These are phyloP conservation scores for Papilio aristodemus DNA, from an alignment of 1,140 invertebrate species.

Conservation along the genomic window DNA sequence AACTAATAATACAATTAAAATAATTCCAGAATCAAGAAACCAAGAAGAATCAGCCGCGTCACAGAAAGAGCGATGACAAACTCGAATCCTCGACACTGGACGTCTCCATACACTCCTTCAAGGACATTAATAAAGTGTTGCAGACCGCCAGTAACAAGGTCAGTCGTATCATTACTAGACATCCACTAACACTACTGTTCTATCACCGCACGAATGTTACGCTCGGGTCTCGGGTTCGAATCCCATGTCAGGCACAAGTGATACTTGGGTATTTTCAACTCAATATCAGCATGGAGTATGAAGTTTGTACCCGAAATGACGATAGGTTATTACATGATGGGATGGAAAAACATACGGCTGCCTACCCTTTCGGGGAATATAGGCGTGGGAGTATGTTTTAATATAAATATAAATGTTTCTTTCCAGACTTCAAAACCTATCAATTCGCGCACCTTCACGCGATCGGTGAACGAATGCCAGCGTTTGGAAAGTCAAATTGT, in stretches of 20 bases:
- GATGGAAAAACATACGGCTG: no score
- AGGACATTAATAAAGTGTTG: conserved; percentile 64
- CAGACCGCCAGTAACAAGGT: conserved; percentile 54
- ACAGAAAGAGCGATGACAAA: conserved; percentile 41
- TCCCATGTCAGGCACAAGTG: no score
- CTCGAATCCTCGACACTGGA: conserved; percentile 63
- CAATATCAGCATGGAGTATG: no score
- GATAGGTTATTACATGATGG: no score
- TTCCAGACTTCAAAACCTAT: conserved; percentile 47
- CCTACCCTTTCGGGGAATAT: no score
- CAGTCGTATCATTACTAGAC: conserved; percentile 7
- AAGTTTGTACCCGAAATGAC: no score
- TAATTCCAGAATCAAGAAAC: conserved; percentile 57
- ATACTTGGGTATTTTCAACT: no score
- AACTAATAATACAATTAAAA: no score
- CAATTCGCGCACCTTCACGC: conserved; percentile 50
- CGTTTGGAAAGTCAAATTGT: conserved; percentile 61
- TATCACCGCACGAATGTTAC: no score
- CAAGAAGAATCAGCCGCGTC: conserved; percentile 42
- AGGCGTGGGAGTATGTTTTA: not conserved
- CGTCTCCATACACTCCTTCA: conserved; percentile 69
- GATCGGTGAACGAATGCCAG: conserved; percentile 59
- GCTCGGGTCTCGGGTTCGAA: no score
- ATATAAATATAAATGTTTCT: conserved; percentile 4
- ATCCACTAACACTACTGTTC: no score